Evolutionary conservation across 2,888 invertebrate species (phyloP).

Genomic region (Allygus modestus): DNA sequence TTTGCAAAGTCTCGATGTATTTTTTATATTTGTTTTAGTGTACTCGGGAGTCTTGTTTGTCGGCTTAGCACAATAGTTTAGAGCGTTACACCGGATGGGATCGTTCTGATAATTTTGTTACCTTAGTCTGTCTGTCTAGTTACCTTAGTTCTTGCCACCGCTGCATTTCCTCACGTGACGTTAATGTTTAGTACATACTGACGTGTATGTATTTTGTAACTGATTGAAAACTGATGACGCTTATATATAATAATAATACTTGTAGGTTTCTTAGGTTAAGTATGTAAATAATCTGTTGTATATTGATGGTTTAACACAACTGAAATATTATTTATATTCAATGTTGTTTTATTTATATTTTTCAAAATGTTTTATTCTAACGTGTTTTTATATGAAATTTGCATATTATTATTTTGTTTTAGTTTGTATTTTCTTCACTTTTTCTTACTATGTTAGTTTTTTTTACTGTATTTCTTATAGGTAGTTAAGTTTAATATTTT

Average conservation of each 20-base stretch:
- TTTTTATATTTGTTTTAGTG: not conserved
- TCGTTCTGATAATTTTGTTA: conserved; percentile 7
- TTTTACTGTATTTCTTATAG: not conserved
- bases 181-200: conserved; percentile 14
- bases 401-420: conserved; percentile 22
- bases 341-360: conserved; percentile 9
- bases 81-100: not conserved
- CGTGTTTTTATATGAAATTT: not conserved
- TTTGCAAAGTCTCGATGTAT: not conserved
- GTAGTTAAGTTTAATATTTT: not conserved
- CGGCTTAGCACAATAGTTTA: conserved; percentile 22
- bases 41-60: not conserved
- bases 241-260: conserved; percentile 62
- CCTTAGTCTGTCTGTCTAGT: conserved; percentile 39
- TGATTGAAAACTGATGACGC: conserved; percentile 64
- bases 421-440: not conserved
- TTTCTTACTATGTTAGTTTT: not conserved
- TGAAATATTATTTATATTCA: conserved; percentile 15
- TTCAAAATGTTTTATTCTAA: not conserved
- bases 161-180: conserved; percentile 23
- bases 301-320: not conserved
- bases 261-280: conserved; percentile 52
- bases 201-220: conserved; percentile 38
- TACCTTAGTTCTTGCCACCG: conserved; percentile 44
- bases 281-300: conserved; percentile 59